These are phyloP conservation scores for Epizoanthus fatuus DNA, from an alignment of 92 coral and sea anemone genomes.

Conservation along the genomic window DNA sequence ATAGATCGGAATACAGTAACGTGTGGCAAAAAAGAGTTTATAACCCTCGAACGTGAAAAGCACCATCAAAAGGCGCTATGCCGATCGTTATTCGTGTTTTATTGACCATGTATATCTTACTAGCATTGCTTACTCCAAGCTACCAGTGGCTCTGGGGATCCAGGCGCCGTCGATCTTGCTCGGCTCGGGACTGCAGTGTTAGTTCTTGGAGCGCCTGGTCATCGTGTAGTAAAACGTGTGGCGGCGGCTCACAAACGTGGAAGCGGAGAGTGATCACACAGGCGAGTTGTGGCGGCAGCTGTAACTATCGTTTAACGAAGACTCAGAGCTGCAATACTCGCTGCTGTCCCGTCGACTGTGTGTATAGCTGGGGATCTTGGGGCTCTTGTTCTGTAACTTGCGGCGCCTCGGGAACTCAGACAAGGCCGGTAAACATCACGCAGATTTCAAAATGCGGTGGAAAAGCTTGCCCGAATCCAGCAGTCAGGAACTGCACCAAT, in stretches of 20 bases:
- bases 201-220: slow-evolving; percentile 46
- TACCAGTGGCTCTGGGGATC: slow-evolving; percentile 1
- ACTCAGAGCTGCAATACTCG: slow-evolving; percentile 44
- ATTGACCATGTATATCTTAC: background rate
- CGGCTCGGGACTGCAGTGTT: slow-evolving; percentile 73
- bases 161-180: slow-evolving; percentile 81
- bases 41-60: background rate
- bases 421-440: background rate
- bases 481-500: background rate
- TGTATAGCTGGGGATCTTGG: slow-evolving; percentile 82
- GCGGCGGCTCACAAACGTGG: slow-evolving; percentile 54
- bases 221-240: slow-evolving; percentile 47
- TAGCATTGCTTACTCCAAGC: background rate
- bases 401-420: slow-evolving; percentile 59
- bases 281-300: slow-evolving; percentile 60
- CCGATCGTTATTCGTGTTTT: background rate
- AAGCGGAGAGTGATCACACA: slow-evolving; percentile 20
- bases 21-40: background rate
- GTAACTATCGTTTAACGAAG: slow-evolving; percentile 18
- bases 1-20: too few relatives aligned
- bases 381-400: slow-evolving; percentile 73
- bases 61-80: background rate
- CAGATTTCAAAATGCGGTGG: slow-evolving; percentile 32
- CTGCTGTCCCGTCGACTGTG: slow-evolving; percentile 92
- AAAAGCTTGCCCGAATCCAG: slow-evolving; percentile 19